phyloP scores from a whole-genome alignment of 2,797 vertebrate species.

The Phataginus tetradactyla region DNA sequence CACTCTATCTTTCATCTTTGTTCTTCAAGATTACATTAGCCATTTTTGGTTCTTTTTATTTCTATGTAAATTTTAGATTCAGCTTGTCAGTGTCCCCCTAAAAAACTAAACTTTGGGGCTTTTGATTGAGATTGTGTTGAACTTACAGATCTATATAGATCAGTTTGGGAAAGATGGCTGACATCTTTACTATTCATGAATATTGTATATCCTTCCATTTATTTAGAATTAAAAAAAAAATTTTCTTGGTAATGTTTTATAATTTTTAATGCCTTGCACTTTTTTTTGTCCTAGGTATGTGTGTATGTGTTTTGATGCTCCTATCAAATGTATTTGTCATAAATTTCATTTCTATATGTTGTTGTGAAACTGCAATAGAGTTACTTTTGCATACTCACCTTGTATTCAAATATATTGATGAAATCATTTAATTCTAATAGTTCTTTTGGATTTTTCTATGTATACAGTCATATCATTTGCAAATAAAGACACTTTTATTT shows the following conservation, averaged over 20 bases:
- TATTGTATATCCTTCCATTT: neutral
- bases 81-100: neutral
- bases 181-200: neutral
- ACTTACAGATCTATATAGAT: neutral
- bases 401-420: neutral
- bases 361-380: neutral
- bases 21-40: neutral
- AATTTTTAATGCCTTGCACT: neutral
- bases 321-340: neutral
- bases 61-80: neutral
- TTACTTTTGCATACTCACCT: neutral
- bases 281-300: neutral
- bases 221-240: neutral
- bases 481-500: neutral
- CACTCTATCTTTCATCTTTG: neutral
- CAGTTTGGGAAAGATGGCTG: neutral
- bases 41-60: neutral
- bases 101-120: neutral
- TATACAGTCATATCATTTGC: neutral
- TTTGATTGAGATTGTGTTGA: neutral
- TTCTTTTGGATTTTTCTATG: neutral
- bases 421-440: neutral
- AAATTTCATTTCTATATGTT: neutral
- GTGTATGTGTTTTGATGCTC: neutral
- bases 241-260: neutral